Base-by-base conservation (phyloP, 2,888 invertebrate species). In the Flexamia atlantica region DNA sequence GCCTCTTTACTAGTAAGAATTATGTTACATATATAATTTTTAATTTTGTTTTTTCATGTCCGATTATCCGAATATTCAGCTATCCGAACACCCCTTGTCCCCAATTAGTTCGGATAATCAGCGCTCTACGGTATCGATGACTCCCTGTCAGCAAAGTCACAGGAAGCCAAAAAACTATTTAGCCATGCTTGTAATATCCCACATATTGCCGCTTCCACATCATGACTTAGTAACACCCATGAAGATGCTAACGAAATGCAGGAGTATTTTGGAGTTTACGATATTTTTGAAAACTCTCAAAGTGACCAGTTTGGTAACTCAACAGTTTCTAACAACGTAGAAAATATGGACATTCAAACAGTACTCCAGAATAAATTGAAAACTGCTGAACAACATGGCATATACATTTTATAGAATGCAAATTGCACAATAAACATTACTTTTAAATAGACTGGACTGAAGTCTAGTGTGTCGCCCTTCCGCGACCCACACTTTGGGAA, bases 351-450 rank as follows among this genome's bases (percentile, higher is more conserved):
- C 9, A 57, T 57, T 57, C 57, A 12, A n/a, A 23, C 23, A 57
- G 17, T 9, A 57, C 3, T 23, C 57, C 23, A 23, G 20, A n/a
- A 57, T 23, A 7, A 7, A 57, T 57, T 57, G 12, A 57, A 57
- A 57, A 23, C 50, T 12, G 50, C 50, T 50, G 9, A 50, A 50
- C 50, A 50, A 50, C 50, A 50, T n/a, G 57, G 20, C 3, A 57
- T 57, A 3, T 23, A 57, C 57, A 57, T 57, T 57, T 7, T 3
- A 7, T 5, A 57, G 3, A 57, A 50, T 50, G 17, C 14, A 12
- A 57, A 57, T 57, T 57, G 57, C 23, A 23, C 57, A 20, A 57
- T 57, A 57, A 57, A 57, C 20, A 57, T 23, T 23, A 57, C 57
- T 23, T 57, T 57, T 57, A 57, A 57, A 23, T 57, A 23, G 23